Evolutionary conservation across 2,888 invertebrate genomes (phyloP), one percentile per base, ranked within the genome.

Genomic region (Melinaea marsaeus): DNA sequence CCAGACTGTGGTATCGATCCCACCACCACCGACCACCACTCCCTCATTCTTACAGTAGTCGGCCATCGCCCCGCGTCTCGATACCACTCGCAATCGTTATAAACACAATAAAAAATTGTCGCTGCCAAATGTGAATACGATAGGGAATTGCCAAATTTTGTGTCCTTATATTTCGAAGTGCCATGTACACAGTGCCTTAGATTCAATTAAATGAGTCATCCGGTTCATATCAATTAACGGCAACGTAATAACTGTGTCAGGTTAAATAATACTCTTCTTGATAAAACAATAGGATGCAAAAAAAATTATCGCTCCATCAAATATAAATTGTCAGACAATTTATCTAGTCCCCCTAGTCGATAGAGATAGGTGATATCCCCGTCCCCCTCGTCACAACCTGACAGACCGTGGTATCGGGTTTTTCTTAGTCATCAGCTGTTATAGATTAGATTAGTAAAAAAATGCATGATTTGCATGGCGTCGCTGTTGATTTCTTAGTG

Each of bases 1-100:
- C 83, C 80, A 85, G 81, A 82, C 84, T 76, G 76, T 84, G 85
- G 86, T 81, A 89, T 89, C 84, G 88, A 87, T 88, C 87, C 86
- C 85, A 87, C 87, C 85, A 83, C 79, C 79, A 72, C 69, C 71
- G 76, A 77, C 81, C 85, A 88, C 88, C 89, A 87, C 88, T 86
- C 88, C 88, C 84, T 74, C 79, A 79, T 81, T 80, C 76, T 73
- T 78, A 69, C 82, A 82, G 22, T 51, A 88, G 88, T 89, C 88
- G 86, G 84, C 85, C 85, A 85, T 84, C 84, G 87, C 85, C 86
- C 84, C 81, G 84, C 86, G 85, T 71, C 80, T 75, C 77, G 84
- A 74, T 69, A 83, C 79, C 79, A 84, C 85, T 77, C 71, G 75
- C 78, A 72, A 74, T 56, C 60, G 56, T 59, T 71, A 74, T 71